Conservation (phyloP, 2,113 vertebrate species). For the Melozone crissalis region DNA sequence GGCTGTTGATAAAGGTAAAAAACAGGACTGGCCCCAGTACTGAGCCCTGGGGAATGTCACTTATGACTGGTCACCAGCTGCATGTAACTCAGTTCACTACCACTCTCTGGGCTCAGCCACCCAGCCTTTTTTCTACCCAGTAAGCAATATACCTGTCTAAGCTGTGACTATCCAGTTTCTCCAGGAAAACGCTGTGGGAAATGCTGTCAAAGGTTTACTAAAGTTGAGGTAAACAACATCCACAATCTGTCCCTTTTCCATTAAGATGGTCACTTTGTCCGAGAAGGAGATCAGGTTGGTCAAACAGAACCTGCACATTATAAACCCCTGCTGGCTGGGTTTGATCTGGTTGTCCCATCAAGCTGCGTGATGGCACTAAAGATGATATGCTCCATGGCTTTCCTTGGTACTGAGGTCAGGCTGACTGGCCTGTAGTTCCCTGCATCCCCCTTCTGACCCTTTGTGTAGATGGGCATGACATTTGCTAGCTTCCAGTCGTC, state of each 20-base stretch:
- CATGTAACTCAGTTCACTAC: neutral
- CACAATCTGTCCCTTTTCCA: neutral
- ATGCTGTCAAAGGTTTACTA: neutral
- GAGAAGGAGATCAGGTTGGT: neutral
- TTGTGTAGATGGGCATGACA: neutral
- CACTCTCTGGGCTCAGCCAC: neutral
- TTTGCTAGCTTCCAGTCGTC: neutral
- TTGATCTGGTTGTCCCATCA: neutral
- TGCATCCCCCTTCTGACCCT: neutral
- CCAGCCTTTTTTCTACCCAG: neutral
- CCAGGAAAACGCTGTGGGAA: neutral
- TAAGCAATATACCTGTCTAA: neutral
- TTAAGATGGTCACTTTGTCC: neutral
- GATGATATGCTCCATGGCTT: neutral
- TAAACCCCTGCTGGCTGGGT: neutral
- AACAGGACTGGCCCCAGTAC: neutral
- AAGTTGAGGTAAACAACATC: neutral
- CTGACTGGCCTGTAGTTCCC: neutral
- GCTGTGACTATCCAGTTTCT: neutral
- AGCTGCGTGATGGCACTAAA: neutral
- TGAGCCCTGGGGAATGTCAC: neutral
- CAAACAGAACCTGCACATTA: neutral
- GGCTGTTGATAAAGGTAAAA: neutral
- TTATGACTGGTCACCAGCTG: rapidly evolving
- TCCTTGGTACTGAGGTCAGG: neutral